Evolutionary conservation across 2,888 invertebrate species (phyloP).

Genomic region (Tenthredo notha): DNA sequence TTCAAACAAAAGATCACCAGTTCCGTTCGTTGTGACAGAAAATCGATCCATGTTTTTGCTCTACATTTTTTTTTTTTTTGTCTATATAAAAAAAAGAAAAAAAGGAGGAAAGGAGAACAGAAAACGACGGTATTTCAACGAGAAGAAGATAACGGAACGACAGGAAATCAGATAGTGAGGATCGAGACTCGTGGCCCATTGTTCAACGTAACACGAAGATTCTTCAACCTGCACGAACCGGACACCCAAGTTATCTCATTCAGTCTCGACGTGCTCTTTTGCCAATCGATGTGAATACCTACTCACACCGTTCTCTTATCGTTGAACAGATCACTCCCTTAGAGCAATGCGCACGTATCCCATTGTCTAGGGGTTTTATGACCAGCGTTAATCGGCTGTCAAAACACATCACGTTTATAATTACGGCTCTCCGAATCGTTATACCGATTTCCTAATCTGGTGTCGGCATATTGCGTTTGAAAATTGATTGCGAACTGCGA

Average conservation of each 20-base stretch:
- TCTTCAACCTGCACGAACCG: conserved; percentile 18
- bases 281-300: conserved; percentile 17
- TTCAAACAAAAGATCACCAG: neutral
- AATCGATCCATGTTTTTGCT: neutral
- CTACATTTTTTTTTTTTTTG: neutral
- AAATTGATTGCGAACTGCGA: neutral
- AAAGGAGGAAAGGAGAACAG: neutral
- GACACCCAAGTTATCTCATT: conserved; percentile 38
- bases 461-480: neutral
- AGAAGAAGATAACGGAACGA: conserved; percentile 31
- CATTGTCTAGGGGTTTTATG: conserved; percentile 19
- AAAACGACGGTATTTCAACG: conserved; percentile 8
- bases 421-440: neutral
- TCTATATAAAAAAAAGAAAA: neutral
- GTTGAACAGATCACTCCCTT: conserved; percentile 1
- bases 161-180: conserved; percentile 42
- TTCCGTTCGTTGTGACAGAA: conserved; percentile 16
- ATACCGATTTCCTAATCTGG: neutral
- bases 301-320: conserved; percentile 8
- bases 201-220: conserved; percentile 1
- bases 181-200: conserved; percentile 22
- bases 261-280: neutral
- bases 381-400: neutral
- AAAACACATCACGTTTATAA: conserved; percentile 8
- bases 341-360: neutral